A percentile compares a stretch with the other conserved stretches of the same genome.
Evolutionary conservation across 1,140 invertebrate genomes (phyloP).

Genomic region (Conus ventricosus): DNA sequence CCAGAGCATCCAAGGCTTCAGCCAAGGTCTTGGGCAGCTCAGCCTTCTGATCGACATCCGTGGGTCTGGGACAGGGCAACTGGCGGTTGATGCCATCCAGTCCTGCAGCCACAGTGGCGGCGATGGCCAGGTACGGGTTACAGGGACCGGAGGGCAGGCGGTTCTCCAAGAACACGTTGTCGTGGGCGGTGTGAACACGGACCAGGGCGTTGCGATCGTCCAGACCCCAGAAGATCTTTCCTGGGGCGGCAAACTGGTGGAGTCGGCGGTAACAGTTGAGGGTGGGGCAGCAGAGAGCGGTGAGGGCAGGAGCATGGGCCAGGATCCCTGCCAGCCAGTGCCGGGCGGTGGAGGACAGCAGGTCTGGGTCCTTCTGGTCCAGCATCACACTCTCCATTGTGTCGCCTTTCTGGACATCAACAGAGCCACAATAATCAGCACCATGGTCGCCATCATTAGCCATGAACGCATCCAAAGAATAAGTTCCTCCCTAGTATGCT

Average conservation of each 20-base stretch:
- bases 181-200: constrained; percentile 4
- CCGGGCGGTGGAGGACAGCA: constrained; percentile 38
- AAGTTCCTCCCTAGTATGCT: too few relatives aligned
- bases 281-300: constrained; percentile 50
- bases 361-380: background rate
- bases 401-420: background rate
- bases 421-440: too few relatives aligned
- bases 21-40: constrained; percentile 17
- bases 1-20: constrained; percentile 29
- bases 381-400: background rate
- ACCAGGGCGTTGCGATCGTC: constrained; percentile 34
- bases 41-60: background rate
- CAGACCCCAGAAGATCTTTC: constrained; percentile 45
- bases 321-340: constrained; percentile 53
- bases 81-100: constrained; percentile 53
- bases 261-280: constrained; percentile 54
- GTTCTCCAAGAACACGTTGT: constrained; percentile 50
- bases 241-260: constrained; percentile 25
- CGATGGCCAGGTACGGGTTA: constrained; percentile 56
- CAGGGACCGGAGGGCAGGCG: constrained; percentile 44
- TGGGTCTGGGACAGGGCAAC: constrained; percentile 33
- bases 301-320: constrained; percentile 46
- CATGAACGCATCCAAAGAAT: too few relatives aligned
- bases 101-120: constrained; percentile 54
- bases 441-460: too few relatives aligned